Evolutionary conservation across 2,113 vertebrate species (phyloP).

Genomic region (Heptranchias perlo): DNA sequence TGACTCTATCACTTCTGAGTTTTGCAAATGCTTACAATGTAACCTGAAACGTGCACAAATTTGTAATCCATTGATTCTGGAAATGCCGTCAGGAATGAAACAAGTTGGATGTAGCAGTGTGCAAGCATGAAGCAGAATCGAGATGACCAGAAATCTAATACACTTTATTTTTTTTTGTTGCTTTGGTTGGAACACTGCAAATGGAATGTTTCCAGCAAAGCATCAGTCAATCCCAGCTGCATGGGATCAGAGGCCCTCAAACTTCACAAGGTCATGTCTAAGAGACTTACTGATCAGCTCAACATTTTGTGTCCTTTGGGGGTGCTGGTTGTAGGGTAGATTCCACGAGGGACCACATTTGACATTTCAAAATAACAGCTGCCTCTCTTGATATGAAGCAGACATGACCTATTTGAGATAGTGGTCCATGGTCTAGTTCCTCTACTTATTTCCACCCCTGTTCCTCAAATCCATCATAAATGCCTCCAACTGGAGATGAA

Average conservation of each 20-base stretch:
- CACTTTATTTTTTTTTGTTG: background rate
- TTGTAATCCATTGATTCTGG: background rate
- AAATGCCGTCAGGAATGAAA: background rate
- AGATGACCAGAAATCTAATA: background rate
- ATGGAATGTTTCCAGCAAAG: background rate
- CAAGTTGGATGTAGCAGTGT: background rate
- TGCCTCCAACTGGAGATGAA: background rate
- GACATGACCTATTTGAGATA: background rate
- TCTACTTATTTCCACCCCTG: background rate
- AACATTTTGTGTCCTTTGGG: background rate
- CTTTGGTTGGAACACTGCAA: background rate
- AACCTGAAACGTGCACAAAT: background rate
- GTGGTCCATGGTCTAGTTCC: background rate
- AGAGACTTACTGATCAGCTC: background rate
- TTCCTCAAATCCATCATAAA: too few relatives aligned
- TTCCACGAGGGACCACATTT: background rate
- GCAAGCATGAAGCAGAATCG: background rate
- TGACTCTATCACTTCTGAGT: background rate
- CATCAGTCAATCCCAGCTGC: background rate
- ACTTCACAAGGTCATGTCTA: slow-evolving; percentile 5
- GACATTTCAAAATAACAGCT: slow-evolving; percentile 17
- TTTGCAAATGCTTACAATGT: background rate
- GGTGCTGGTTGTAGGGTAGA: background rate
- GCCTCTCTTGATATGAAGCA: background rate
- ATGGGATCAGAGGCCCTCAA: background rate